Conservation (phyloP, 2,797 vertebrate genomes). For the Sus cebifrons region DNA sequence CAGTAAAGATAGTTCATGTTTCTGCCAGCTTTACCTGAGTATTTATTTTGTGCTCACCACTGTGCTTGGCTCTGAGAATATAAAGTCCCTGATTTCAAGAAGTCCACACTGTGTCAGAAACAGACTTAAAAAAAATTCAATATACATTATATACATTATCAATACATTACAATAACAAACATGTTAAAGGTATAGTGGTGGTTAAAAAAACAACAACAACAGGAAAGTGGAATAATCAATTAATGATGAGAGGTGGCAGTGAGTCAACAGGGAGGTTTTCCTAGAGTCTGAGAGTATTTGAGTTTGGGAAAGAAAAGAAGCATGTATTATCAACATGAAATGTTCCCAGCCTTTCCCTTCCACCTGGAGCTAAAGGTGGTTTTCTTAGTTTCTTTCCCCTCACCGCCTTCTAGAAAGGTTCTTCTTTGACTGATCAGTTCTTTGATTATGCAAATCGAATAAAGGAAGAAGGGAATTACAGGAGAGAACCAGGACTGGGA, state of each 20-base stretch:
- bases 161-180: background rate
- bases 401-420: background rate
- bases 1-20: background rate
- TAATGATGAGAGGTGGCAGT: background rate
- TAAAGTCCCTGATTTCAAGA: background rate
- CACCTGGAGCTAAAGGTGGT: background rate
- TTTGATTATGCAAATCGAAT: background rate
- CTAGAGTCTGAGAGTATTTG: background rate
- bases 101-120: background rate
- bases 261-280: background rate
- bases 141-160: background rate
- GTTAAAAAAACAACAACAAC: background rate
- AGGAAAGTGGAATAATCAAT: background rate
- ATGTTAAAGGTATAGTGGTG: background rate
- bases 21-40: background rate
- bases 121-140: background rate
- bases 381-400: background rate
- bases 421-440: background rate
- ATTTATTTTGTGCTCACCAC: background rate
- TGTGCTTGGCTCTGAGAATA: background rate
- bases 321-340: background rate
- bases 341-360: background rate
- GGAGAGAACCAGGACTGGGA: background rate
- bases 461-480: background rate
- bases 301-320: background rate